These are phyloP conservation scores for Drosophila sordidula DNA, from an alignment of 2,888 invertebrate species.

Conservation along the genomic window DNA sequence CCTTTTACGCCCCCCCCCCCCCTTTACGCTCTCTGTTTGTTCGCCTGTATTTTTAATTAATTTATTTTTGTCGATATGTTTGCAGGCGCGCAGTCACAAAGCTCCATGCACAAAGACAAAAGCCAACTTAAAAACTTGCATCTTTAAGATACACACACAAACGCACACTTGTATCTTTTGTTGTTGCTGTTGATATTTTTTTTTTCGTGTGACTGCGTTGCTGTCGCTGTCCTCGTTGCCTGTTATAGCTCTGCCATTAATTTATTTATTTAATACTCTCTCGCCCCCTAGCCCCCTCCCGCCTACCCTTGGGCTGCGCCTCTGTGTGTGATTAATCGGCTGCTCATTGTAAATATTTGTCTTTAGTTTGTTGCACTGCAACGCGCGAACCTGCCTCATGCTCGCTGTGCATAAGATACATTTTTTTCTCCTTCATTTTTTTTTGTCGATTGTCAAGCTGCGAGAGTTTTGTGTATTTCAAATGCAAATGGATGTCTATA, in stretches of 20 bases:
- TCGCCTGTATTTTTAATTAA: slow-evolving; percentile 76
- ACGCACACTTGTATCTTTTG: slow-evolving; percentile 33
- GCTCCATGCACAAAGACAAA: slow-evolving; percentile 71
- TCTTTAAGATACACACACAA: slow-evolving; percentile 63
- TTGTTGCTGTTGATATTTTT: slow-evolving; percentile 16
- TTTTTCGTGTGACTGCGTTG: slow-evolving; percentile 18
- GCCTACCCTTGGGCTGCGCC: not conserved
- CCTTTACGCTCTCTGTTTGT: slow-evolving; percentile 7
- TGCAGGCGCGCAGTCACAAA: slow-evolving; percentile 56
- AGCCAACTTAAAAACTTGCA: slow-evolving; percentile 77
- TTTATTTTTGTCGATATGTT: slow-evolving; percentile 78
- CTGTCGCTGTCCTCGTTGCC: slow-evolving; percentile 50
- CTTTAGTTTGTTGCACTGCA: slow-evolving; percentile 77
- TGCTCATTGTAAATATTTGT: slow-evolving; percentile 82
- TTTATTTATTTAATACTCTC: slow-evolving; percentile 79
- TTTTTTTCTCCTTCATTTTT: slow-evolving; percentile 16
- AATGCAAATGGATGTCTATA: slow-evolving; percentile 6
- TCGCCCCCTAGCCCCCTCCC: not conserved
- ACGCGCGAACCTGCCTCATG: slow-evolving; percentile 22
- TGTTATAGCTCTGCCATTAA: slow-evolving; percentile 63
- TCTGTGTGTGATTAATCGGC: slow-evolving; percentile 75
- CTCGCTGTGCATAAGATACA: slow-evolving; percentile 7
- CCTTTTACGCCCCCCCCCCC: not conserved
- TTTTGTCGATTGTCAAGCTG: not conserved
- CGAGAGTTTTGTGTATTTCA: not conserved